Evolutionary conservation across 2,888 invertebrate genomes (phyloP), one percentile per base, ranked within the genome.

Genomic region (Polydrusus tereticollis): DNA sequence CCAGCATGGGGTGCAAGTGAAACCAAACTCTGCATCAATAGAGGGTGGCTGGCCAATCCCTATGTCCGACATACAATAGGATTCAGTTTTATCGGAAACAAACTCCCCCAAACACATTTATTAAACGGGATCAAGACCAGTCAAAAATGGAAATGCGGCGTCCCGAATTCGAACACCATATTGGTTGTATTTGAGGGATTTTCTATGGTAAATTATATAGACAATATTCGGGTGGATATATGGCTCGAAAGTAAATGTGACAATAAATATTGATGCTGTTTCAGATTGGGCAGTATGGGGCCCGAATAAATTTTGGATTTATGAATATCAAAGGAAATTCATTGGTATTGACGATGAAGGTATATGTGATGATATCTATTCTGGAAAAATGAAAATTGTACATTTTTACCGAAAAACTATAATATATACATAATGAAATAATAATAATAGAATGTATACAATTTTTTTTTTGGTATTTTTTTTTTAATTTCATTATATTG

Each of bases 81-180:
- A 77, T 76, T 76, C 71, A 62, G 72, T 66, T 75, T 72, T 78
- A 78, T 78, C 78, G 78, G 72, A 75, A 76, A 80, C 78, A 78
- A 77, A 79, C 80, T 81, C 82, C 82, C 83, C 82, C 82, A 77
- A 77, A 77, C 79, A 81, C 83, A 84, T 84, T 84, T 83, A 84
- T 84, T 82, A 84, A 81, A 75, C 69, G 81, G 83, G 85, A 84
- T 84, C 83, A 83, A 79, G 81, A 81, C 81, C 81, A 82, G 83
- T 84, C 84, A 83, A 84, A 84, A 84, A 85, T 84, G 84, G 84
- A 84, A 85, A 83, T 84, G 78, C 78, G 69, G 77, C 47, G 65
- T 57, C 29, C 74, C 74, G 71, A 78, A 80, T 76, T 76, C 78
- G 69, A 75, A 80, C 79, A 82, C 81, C 80, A 81, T 83, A 82